Base-by-base conservation (phyloP, 2,888 invertebrate species). In the Ctenicera cuprea region DNA sequence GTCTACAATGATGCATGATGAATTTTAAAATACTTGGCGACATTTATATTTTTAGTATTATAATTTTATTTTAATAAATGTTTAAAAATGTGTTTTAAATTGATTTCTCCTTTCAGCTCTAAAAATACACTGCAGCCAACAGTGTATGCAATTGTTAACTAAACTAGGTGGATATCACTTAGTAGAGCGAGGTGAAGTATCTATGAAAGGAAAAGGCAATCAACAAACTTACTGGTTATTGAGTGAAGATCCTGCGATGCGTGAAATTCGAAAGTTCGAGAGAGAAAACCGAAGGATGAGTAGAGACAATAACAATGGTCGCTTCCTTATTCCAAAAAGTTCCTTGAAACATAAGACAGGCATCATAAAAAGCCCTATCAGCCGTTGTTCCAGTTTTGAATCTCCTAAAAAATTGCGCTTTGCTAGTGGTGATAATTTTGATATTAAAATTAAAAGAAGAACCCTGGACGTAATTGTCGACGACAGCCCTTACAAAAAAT, bases 121-220 rank as follows among this genome's bases (percentile, higher is more conserved):
- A 73, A 94, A 94, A 87, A 94, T 96, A 73, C 96, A 96, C 87
- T 95, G 95, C 85, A 95, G 95, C 83, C 87, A 89, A 65, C 90
- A 94, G 52, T 95, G 94, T 81, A 93, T 92, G 76, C 84, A 89
- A 0, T 85, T 95, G 1, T 87, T 96, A 9, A 92, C 92, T 76
- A 90, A 91, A 75, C 84, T 95, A 18, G 94, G 94, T 0, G 95
- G 95, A 1, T 96, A 95, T 83, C 88, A 92, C n/a, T 82, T 93
- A 3, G 88, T 91, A 65, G 95, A 95, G 82, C 90, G 96, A 0
- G 96, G 96, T 0, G 82, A 94, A 33, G 91, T 95, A 3, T 88
- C 92, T 2, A 93, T 96, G 91, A 96, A 96, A 84, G 95, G 95
- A 54, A 95, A 95, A 86, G 94, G 94, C 0, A 94, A 95, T 50